Conservation (phyloP, 2,113 vertebrate species). For the Ia io region DNA sequence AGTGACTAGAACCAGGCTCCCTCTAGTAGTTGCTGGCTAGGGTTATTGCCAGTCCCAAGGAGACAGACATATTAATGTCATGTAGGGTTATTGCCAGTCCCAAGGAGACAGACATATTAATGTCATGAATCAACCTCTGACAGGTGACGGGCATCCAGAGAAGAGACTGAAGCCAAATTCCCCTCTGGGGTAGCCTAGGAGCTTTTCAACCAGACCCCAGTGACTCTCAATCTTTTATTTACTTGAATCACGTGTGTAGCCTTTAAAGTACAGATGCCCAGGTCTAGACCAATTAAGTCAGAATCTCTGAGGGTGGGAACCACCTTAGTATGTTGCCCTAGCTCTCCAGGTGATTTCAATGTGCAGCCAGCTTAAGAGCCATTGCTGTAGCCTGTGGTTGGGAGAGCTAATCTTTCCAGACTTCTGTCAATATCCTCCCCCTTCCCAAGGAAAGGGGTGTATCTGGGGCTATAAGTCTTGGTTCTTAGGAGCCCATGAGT, state of each 20-base stretch:
- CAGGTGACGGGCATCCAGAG: neutral
- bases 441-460: neutral
- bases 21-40: neutral
- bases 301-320: neutral
- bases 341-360: neutral
- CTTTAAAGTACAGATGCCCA: neutral
- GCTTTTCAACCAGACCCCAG: neutral
- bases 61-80: conserved; percentile 8
- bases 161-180: neutral
- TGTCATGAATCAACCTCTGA: neutral
- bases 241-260: neutral
- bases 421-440: neutral
- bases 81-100: neutral
- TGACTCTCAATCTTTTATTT: neutral
- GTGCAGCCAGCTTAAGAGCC: neutral
- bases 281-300: neutral
- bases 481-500: neutral
- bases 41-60: neutral
- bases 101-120: neutral
- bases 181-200: neutral
- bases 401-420: neutral
- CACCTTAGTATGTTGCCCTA: neutral
- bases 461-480: neutral
- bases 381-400: neutral
- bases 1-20: neutral